A percentile compares a stretch with the other conserved stretches of the same genome.
Conservation (phyloP, 2,888 invertebrate genomes). For the Aspidiotus rigidus region DNA sequence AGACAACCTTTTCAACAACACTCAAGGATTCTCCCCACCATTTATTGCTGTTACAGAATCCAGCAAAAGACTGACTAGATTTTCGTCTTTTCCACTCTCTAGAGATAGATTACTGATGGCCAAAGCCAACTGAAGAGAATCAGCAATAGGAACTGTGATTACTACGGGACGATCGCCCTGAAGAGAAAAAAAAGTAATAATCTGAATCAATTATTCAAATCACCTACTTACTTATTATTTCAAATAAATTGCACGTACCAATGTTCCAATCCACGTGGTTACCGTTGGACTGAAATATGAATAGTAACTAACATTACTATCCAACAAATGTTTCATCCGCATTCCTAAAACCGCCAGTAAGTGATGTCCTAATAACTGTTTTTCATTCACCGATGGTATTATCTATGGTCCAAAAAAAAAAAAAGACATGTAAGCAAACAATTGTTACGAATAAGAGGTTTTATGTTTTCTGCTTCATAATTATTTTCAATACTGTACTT, state of each 20-base stretch:
- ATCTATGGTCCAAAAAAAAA: constrained; percentile 22
- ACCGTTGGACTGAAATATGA: constrained; percentile 57
- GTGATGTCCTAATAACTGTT: constrained; percentile 51
- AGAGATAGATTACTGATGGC: constrained; percentile 11
- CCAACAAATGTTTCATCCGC: constrained; percentile 59
- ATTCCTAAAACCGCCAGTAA: constrained; percentile 73
- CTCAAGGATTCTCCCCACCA: neutral
- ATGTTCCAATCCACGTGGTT: constrained; percentile 60
- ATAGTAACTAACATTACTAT: constrained; percentile 44
- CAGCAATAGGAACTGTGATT: constrained; percentile 6
- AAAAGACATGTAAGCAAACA: too few species aligned
- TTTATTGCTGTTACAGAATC: constrained; percentile 28
- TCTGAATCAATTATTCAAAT: neutral
- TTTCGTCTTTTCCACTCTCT: constrained; percentile 25
- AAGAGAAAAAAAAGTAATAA: neutral
- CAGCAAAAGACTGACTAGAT: constrained; percentile 19
- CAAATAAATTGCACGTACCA: constrained; percentile 43
- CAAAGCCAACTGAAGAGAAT: constrained; percentile 24
- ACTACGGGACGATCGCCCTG: constrained; percentile 9
- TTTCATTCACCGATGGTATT: constrained; percentile 34
- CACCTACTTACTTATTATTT: constrained; percentile 50
- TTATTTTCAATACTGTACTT: constrained; percentile 36
- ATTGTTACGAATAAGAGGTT: too few species aligned
- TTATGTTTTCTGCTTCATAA: too few species aligned
- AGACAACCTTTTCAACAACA: too few species aligned